Conservation (phyloP, 1,140 invertebrate genomes). For the Hirudo medicinalis region DNA sequence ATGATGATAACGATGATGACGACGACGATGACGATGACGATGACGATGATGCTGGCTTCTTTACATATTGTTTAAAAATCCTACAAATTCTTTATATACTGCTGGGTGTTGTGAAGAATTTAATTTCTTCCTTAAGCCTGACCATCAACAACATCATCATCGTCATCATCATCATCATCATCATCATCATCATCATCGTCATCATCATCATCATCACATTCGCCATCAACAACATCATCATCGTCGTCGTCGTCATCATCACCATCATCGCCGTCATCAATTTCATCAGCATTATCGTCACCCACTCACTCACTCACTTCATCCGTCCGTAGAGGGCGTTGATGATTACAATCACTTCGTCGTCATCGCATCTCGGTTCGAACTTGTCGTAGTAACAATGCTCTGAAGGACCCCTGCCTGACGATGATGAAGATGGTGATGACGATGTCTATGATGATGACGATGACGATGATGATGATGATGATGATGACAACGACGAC, state of each 20-base stretch:
- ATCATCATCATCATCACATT: background rate
- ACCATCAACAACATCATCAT: background rate
- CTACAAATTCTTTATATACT: too few relatives aligned
- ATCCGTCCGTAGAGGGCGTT: constrained; percentile 10
- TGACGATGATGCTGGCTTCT: too few relatives aligned
- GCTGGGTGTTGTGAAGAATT: background rate
- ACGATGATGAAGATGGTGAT: background rate
- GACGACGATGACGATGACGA: too few relatives aligned
- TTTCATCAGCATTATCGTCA: constrained; percentile 10
- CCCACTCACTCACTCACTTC: background rate
- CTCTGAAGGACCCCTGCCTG: constrained; percentile 6
- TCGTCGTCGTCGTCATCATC: constrained; percentile 7
- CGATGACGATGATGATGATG: background rate
- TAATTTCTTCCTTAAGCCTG: background rate
- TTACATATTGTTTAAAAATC: too few relatives aligned
- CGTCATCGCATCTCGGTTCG: constrained; percentile 7
- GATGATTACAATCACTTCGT: constrained; percentile 3
- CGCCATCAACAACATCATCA: background rate
- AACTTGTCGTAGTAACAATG: constrained; percentile 18
- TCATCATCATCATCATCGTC: background rate
- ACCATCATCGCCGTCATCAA: constrained; percentile 5
- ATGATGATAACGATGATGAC: too few relatives aligned
- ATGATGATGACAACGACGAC: background rate
- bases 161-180: background rate
- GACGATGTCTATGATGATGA: background rate